A percentile compares a stretch with the other conserved stretches of the same genome.
These are phyloP conservation scores for Chrysemys picta DNA, from an alignment of 2,113 vertebrate species.

Conservation along the genomic window DNA sequence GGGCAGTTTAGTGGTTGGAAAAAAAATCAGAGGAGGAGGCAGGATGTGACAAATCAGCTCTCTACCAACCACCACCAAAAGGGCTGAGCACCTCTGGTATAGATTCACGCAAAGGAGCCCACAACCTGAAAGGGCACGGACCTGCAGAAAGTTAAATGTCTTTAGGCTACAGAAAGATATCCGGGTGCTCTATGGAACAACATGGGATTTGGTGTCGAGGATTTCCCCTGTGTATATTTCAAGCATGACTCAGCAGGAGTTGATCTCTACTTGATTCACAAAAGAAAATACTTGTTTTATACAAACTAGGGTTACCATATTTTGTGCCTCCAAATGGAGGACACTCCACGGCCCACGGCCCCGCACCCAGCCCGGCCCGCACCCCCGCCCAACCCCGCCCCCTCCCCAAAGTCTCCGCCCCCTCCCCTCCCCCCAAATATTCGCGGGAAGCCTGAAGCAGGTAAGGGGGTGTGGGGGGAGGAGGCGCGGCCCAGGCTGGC, in stretches of 20 bases:
- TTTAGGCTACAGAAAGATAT: background rate
- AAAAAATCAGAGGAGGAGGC: background rate
- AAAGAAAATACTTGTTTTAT: background rate
- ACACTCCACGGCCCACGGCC: too few species aligned
- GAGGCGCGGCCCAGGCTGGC: too few species aligned
- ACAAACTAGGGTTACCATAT: too few species aligned
- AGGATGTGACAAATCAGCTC: background rate
- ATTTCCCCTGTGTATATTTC: background rate
- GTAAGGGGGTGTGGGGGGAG: too few species aligned
- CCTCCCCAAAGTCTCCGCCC: too few species aligned
- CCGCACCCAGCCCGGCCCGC: too few species aligned
- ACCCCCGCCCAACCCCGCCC: too few species aligned
- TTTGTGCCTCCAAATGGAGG: too few species aligned
- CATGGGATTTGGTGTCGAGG: background rate
- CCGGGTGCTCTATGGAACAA: background rate
- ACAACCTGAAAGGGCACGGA: accelerated
- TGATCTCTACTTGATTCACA: background rate
- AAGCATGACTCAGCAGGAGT: background rate
- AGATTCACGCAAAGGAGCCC: background rate
- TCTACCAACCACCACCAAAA: background rate
- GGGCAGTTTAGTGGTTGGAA: background rate
- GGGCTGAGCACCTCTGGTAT: background rate
- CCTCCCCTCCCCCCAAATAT: too few species aligned
- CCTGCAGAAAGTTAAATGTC: background rate
- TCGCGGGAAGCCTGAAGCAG: too few species aligned